Evolutionary conservation across 1,140 invertebrate species (phyloP), one percentile per base, ranked within the genome.

Genomic region (Neoseiulus cucumeris): DNA sequence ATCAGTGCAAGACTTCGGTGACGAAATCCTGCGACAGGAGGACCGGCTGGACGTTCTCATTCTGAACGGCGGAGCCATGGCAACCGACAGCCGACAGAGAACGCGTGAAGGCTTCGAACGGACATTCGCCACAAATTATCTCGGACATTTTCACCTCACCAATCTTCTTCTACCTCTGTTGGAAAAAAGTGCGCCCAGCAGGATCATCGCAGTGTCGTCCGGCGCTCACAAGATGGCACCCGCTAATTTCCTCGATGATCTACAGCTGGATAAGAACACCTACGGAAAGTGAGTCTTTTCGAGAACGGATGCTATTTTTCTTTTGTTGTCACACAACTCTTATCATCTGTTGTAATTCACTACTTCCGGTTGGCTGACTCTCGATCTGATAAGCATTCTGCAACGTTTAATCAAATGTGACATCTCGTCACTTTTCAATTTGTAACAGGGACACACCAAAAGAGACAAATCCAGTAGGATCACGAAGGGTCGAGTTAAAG

Each of bases 91-190:
- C 51, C 51, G 51, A 33, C 51, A 59, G 33, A 25, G 22, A 59
- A 59, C 64, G 14, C 47, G 41, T 17, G 42, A 66, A 64, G 42
- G 42, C 30, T 66, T 66, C 51, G 18, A 30, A 30, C 25, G 30
- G 20, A 29, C 25, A 74, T 83, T 88, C 74, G 85, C 83, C 14
- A 82, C 85, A 0, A 88, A 88, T 76, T 83, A 89, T 71, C 77
- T 89, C 42, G 85, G 85, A 22, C 89, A 90, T 72, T 91, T 90
- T 73, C 75, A 89, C 18, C 75, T 93, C 1, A 91, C 87, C 1
- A 81, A 85, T 74, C 77, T 88, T 25, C 76, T 93, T 7, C 70
- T 88, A 30, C 82, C 86, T 17, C 74, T 79, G 20, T 74, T 91
- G 9, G 83, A 80, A 73, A 75, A 79, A 51, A 79, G 77, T 64